Conservation (phyloP, 2,113 vertebrate species). For the Tretioscincus oriximinensis region DNA sequence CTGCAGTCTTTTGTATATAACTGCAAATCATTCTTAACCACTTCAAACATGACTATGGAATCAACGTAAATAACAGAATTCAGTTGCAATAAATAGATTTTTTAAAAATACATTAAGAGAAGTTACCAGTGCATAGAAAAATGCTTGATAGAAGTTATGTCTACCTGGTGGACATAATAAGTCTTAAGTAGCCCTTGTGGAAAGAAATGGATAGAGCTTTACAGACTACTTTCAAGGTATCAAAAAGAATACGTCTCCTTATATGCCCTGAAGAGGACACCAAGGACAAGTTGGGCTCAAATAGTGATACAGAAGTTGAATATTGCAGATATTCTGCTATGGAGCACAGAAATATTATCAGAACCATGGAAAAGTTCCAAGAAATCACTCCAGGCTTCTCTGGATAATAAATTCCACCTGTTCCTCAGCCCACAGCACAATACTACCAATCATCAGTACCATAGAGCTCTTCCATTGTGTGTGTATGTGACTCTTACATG, state of each 20-base stretch:
- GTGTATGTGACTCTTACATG: too few species aligned
- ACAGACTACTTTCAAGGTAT: not conserved
- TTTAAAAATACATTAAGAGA: too few species aligned
- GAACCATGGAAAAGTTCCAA: slow-evolving; percentile 9
- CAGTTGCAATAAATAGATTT: too few species aligned
- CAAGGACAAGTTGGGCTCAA: not conserved
- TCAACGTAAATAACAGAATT: too few species aligned
- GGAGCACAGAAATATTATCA: slow-evolving; percentile 5
- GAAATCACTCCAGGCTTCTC: not conserved
- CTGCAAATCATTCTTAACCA: not conserved
- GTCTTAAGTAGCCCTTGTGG: too few species aligned
- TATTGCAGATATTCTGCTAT: not conserved
- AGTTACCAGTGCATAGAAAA: too few species aligned
- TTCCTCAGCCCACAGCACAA: not conserved
- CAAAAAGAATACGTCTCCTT: not conserved
- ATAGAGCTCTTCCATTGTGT: not conserved
- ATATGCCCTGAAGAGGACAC: not conserved
- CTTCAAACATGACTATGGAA: too few species aligned
- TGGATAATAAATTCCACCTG: not conserved
- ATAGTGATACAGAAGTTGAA: not conserved
- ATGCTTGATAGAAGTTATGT: too few species aligned
- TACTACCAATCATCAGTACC: not conserved
- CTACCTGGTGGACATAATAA: too few species aligned
- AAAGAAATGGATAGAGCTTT: too few species aligned
- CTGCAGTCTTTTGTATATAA: not conserved